These are phyloP conservation scores for Kuschelorhynchus macadamiae DNA, from an alignment of 2,888 invertebrate genomes.

Conservation along the genomic window DNA sequence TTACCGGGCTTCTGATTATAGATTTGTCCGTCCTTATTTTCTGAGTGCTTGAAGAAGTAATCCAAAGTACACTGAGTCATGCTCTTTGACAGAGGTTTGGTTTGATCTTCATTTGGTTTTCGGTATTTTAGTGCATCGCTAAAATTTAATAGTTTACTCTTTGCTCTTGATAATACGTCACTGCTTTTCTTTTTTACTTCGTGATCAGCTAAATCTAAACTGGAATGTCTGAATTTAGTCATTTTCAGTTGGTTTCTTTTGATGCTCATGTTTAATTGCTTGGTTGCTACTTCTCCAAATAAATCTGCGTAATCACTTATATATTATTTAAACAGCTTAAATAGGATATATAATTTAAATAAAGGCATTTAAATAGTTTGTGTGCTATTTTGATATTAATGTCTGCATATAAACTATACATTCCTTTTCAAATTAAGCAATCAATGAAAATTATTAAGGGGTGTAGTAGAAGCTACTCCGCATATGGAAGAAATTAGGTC, in stretches of 20 bases:
- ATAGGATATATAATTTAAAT: no score
- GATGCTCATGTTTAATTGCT: conserved; percentile 28
- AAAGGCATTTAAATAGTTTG: no score
- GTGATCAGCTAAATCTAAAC: conserved; percentile 65
- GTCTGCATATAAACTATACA: no score
- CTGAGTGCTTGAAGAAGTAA: conserved; percentile 68
- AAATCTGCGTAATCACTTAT: no score
- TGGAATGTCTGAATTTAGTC: conserved; percentile 70
- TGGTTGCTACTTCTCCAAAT: no score
- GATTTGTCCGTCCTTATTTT: conserved; percentile 62
- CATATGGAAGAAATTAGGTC: no score
- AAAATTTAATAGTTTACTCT: conserved; percentile 63
- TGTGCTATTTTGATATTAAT: no score
- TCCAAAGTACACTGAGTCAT: conserved; percentile 69
- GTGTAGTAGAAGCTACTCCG: no score
- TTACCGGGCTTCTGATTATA: conserved; percentile 49
- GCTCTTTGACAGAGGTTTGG: conserved; percentile 64
- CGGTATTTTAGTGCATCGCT: conserved; percentile 69
- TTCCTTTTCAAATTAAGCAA: no score
- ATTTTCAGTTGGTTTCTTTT: conserved; percentile 54
- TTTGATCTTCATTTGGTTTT: conserved; percentile 58
- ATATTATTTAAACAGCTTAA: no score
- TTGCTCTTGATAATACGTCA: conserved; percentile 66
- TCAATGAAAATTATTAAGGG: no score
- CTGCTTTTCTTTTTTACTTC: conserved; percentile 70